Evolutionary conservation across 2,797 vertebrate species (phyloP), one percentile per base, ranked within the genome.

Genomic region (Leptoclinus maculatus): DNA sequence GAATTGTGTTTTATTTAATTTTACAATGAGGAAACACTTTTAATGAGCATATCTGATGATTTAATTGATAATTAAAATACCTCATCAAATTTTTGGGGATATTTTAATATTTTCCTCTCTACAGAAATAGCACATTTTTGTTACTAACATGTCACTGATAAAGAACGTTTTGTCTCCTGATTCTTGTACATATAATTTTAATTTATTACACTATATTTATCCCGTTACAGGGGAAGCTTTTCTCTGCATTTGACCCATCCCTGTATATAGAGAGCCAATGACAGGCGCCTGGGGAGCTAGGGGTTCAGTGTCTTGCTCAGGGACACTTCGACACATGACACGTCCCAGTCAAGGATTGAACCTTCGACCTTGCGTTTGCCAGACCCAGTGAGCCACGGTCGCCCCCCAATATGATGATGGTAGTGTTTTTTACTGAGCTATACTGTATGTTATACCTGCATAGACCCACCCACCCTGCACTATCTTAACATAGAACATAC

Each of bases 401-500:
- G n/a, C n/a, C n/a, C n/a, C n/a, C n/a, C n/a, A n/a, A n/a, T n/a
- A 14, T 66, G n/a, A 27, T 43, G 21, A 41, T 45, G 29, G 29
- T 32, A 32, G 29, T 32, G 29, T 73, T 67, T 81, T 78, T 41
- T 11, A 34, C 3, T 65, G 21, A 64, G 57, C 43, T 56, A 45
- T 49, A 49, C 19, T 49, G 4, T 62, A 65, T 54, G 5, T 45
- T 45, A 77, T 43, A 39, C 13, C 21, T 62, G 25, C 67, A 68
- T 65, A 65, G 49, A 49, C 43, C 11, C 11, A 51, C 36, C 45
- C 23, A 49, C 4, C 27, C 16, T 66, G 23, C 65, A 29, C 51
- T 69, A 16, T 76, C 64, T 54, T 29, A 25, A 81, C 76, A 89
- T 80, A 60, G 78, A 84, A 81, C 66, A 54, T 13, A 66, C 69